phyloP scores from a whole-genome alignment of 2,113 vertebrate genomes.

The Gavialis gangeticus region DNA sequence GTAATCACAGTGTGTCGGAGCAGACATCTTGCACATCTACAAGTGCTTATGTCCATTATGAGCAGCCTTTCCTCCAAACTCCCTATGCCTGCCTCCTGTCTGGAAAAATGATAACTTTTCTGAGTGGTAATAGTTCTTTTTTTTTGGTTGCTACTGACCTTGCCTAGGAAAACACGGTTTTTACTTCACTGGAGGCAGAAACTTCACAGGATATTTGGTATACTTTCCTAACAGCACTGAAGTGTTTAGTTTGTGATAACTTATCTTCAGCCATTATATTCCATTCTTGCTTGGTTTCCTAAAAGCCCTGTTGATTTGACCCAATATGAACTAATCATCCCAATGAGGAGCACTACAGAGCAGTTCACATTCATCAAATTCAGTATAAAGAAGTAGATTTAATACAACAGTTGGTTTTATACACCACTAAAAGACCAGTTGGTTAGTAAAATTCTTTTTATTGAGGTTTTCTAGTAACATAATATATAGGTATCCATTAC shows the following conservation, averaged over 20 bases:
- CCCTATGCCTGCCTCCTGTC: too few relatives aligned
- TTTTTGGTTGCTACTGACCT: too few relatives aligned
- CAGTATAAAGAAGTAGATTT: background rate
- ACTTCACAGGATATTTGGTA: background rate
- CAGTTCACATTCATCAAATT: background rate
- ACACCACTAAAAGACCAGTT: constrained; percentile 27
- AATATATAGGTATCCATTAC: constrained; percentile 23
- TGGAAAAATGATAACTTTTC: too few relatives aligned
- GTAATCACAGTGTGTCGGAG: too few relatives aligned
- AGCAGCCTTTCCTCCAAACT: too few relatives aligned
- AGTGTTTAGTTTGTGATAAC: background rate
- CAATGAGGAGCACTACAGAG: background rate
- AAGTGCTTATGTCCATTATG: too few relatives aligned
- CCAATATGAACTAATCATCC: background rate
- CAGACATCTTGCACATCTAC: too few relatives aligned
- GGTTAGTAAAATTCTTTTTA: constrained; percentile 43
- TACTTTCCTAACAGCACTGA: background rate
- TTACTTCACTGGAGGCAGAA: too few relatives aligned
- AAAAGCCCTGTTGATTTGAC: background rate
- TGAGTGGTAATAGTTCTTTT: too few relatives aligned
- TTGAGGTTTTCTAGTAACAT: background rate
- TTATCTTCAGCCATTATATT: background rate
- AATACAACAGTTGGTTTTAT: constrained; percentile 32
- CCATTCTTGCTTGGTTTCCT: background rate
- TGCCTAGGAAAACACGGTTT: too few relatives aligned